Evolutionary conservation across 1,140 invertebrate species (phyloP), one percentile per base, ranked within the genome.

Genomic region (Agrypnia vestita): DNA sequence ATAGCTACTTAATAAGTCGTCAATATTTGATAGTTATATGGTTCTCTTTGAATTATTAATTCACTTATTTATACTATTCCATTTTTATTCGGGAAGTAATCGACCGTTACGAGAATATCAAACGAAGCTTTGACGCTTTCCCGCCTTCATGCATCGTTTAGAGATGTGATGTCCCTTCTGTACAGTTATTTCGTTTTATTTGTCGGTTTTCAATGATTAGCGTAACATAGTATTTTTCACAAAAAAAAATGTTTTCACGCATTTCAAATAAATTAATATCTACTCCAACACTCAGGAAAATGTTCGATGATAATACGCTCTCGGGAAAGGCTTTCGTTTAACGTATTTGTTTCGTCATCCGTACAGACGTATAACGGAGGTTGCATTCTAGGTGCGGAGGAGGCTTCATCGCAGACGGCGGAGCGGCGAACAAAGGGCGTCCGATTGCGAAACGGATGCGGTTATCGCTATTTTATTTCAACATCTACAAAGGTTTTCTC

Each of bases 401-500:
- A 56, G 46, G n/a, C 17, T 73, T 13, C 51, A 25, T 55, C 75
- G 67, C 44, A 78, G 71, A 78, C 55, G 46, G 61, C 35, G 62
- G 43, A 49, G 19, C 46, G n/a, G 12, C 67, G 44, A 35, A 81
- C 80, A 81, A 81, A 81, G 59, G 72, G 71, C 80, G 71, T 81
- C 80, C 80, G 80, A 81, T 81, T 81, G 80, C 76, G 17, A 49
- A 61, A 53, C 75, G 80, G 80, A 81, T 77, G 64, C 67, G 69
- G 80, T 81, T 81, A 79, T 81, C 80, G 62, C 53, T 13, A 74
- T 81, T 81, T 81, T 81, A 81, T 81, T 81, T 81, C 61, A 13
- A 35, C 10, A 35, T 10, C 61, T 25, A 64, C 61, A 64, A 64
- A 64, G 25, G 61, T 25, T 64, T 35, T 64, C 35, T 8, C 61